Evolutionary conservation across 2,888 invertebrate genomes (phyloP).

Genomic region (Molorchus minor): DNA sequence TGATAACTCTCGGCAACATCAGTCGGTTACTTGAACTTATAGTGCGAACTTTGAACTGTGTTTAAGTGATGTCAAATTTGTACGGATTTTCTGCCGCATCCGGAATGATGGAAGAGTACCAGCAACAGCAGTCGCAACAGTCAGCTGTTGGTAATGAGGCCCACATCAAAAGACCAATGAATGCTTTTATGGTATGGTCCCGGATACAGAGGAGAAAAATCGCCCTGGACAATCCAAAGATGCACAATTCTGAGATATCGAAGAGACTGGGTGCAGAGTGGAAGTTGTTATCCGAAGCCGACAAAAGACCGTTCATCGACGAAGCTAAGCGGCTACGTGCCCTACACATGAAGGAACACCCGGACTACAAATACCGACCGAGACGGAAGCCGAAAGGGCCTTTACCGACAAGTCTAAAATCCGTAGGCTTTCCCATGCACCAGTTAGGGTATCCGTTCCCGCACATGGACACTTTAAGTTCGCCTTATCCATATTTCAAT

Average conservation of each 20-base stretch:
- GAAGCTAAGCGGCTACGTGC: conserved; percentile 91
- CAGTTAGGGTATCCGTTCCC: conserved; percentile 73
- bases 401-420: conserved; percentile 59
- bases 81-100: conserved; percentile 50
- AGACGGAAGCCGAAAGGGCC: conserved; percentile 84
- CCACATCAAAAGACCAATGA: conserved; percentile 97
- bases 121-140: conserved; percentile 43
- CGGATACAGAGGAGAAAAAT: conserved; percentile 90
- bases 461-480: conserved; percentile 66
- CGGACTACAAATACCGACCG: conserved; percentile 90
- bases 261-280: conserved; percentile 93
- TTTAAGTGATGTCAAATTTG: conserved; percentile 51
- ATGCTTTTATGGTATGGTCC: conserved; percentile 98
- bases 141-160: conserved; percentile 64
- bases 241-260: conserved; percentile 91
- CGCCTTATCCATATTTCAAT: conserved; percentile 79
- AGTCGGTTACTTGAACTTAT: conserved; percentile 50
- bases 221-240: conserved; percentile 92
- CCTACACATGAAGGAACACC: conserved; percentile 90
- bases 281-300: conserved; percentile 86
- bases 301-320: conserved; percentile 94
- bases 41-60: conserved; percentile 36
- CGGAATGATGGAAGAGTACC: conserved; percentile 57
- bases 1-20: conserved; percentile 44
- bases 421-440: conserved; percentile 69